These are phyloP conservation scores for Pitangus sulphuratus DNA, from an alignment of 2,797 vertebrate species.

Conservation along the genomic window DNA sequence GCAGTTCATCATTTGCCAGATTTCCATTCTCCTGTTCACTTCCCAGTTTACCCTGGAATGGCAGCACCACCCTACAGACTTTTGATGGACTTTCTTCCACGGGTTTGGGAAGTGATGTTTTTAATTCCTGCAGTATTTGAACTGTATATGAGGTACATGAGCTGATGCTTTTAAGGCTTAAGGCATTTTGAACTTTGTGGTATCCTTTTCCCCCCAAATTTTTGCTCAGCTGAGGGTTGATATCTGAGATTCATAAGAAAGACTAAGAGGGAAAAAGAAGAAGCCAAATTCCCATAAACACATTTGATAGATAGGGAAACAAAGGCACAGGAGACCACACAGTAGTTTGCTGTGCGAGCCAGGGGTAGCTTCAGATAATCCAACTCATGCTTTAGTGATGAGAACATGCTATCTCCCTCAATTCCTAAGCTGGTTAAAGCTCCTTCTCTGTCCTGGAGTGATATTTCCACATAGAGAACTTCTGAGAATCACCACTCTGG, in stretches of 20 bases:
- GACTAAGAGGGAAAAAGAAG: not conserved
- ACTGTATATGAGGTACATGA: not conserved
- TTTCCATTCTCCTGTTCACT: not conserved
- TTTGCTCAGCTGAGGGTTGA: not conserved
- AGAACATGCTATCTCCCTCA: not conserved
- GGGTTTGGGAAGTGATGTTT: not conserved
- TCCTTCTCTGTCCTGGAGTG: not conserved
- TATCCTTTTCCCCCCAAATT: not conserved
- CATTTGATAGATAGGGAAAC: not conserved
- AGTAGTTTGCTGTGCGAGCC: not conserved
- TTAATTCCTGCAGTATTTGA: not conserved
- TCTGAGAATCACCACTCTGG: conserved; percentile 20
- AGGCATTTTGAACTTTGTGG: not conserved
- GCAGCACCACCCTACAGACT: not conserved
- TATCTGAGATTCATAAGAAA: not conserved
- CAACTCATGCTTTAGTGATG: not conserved
- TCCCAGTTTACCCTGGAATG: not conserved
- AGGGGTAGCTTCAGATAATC: conserved; percentile 1
- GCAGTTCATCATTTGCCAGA: not conserved
- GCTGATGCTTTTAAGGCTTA: not conserved
- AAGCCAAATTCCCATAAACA: not conserved
- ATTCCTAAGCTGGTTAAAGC: not conserved
- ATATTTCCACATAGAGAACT: not conserved
- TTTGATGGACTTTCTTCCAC: not conserved
- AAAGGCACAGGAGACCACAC: not conserved